Evolutionary conservation across 2,888 invertebrate species (phyloP).

Genomic region (Chrysolina oricalcia): DNA sequence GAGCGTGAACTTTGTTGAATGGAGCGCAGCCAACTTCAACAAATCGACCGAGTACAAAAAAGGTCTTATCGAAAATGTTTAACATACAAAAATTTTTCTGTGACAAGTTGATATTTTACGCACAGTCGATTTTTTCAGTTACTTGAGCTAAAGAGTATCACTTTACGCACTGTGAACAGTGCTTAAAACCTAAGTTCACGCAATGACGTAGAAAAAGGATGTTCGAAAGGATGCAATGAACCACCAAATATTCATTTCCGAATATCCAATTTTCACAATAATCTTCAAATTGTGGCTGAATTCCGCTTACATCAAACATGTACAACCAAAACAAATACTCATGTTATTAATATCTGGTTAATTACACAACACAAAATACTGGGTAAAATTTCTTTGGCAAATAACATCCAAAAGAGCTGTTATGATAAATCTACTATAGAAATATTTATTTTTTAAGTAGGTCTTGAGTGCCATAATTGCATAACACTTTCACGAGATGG

Average conservation of each 20-base stretch:
- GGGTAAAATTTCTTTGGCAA: slow-evolving; percentile 27
- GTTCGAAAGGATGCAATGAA: too few species aligned
- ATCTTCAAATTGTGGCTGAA: neutral
- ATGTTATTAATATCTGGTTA: slow-evolving; percentile 5
- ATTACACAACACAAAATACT: slow-evolving; percentile 33
- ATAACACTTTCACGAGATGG: slow-evolving; percentile 49
- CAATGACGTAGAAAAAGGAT: too few species aligned
- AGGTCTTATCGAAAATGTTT: too few species aligned
- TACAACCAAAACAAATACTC: neutral
- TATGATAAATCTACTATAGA: slow-evolving; percentile 40
- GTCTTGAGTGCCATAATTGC: slow-evolving; percentile 41
- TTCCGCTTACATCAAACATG: neutral
- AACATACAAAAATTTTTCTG: too few species aligned
- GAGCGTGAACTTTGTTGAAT: too few species aligned
- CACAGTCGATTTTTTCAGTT: too few species aligned
- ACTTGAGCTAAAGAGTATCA: too few species aligned
- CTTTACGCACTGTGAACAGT: too few species aligned
- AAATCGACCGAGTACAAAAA: too few species aligned
- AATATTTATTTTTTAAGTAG: slow-evolving; percentile 53
- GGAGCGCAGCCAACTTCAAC: too few species aligned
- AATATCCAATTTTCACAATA: neutral
- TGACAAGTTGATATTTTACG: too few species aligned
- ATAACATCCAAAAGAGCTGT: slow-evolving; percentile 35
- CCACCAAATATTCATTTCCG: neutral
- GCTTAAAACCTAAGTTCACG: too few species aligned